These are phyloP conservation scores for Adelognathus sp. DNA, from an alignment of 2,888 invertebrate species.

Conservation along the genomic window DNA sequence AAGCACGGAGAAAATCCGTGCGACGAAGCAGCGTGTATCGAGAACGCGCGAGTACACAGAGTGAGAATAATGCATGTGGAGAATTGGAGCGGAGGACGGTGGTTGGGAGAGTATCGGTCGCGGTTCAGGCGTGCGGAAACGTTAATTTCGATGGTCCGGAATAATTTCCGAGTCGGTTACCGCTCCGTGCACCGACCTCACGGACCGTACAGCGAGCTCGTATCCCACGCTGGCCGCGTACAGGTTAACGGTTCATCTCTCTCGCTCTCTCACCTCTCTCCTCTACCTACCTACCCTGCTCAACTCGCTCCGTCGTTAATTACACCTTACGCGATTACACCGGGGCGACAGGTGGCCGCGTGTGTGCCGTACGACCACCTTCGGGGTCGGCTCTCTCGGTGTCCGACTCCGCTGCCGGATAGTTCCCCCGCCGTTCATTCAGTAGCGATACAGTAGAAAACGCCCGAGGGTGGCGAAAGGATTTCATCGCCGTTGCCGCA, in stretches of 20 bases:
- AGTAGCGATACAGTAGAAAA: not conserved
- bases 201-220: not conserved
- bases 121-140: slow-evolving; percentile 53
- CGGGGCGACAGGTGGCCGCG: slow-evolving; percentile 72
- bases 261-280: too few relatives aligned
- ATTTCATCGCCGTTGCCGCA: slow-evolving; percentile 9
- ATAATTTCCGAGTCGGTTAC: slow-evolving; percentile 59
- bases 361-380: slow-evolving; percentile 57
- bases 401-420: not conserved
- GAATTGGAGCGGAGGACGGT: not conserved
- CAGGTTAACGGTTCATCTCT: slow-evolving; percentile 37
- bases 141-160: slow-evolving; percentile 61
- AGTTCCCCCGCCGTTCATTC: not conserved
- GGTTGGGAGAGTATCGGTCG: slow-evolving; percentile 4
- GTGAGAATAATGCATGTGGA: not conserved
- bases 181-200: slow-evolving; percentile 34
- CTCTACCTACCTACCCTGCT: slow-evolving; percentile 7
- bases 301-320: slow-evolving; percentile 67
- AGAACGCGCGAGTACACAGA: not conserved
- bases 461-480: not conserved
- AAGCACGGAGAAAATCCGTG: not conserved
- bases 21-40: not conserved
- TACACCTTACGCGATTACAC: slow-evolving; percentile 70
- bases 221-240: not conserved
- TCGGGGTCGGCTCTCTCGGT: slow-evolving; percentile 9